A percentile compares a stretch with the other conserved stretches of the same genome.
phyloP scores from a whole-genome alignment of 2,113 vertebrate genomes.

The Saguinus imperator region DNA sequence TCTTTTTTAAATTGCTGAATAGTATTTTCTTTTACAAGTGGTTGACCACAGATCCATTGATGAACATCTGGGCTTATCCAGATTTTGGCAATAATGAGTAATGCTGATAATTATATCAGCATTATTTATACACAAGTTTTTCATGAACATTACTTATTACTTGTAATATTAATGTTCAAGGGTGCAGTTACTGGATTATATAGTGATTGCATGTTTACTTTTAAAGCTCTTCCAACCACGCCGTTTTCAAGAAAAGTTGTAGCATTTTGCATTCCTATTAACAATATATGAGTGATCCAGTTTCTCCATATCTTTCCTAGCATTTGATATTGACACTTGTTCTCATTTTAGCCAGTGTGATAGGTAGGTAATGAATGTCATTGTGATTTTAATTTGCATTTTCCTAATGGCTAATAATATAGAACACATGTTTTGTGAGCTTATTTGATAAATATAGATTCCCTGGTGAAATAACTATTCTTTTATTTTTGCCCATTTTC shows the following conservation, averaged over 20 bases:
- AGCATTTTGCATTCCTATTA: background rate
- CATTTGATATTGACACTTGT: background rate
- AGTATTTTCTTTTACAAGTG: no score
- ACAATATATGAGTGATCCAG: background rate
- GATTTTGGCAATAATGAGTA: no score
- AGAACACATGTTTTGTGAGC: background rate
- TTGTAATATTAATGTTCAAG: background rate
- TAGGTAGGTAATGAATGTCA: background rate
- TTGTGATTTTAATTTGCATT: background rate
- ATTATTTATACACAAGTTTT: no score
- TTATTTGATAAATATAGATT: background rate
- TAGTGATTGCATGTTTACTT: background rate
- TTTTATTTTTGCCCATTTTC: background rate
- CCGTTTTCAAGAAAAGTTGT: background rate
- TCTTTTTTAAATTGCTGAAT: no score
- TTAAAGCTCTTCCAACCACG: background rate
- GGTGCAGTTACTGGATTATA: background rate
- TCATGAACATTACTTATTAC: background rate
- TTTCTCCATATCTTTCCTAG: background rate
- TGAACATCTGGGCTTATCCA: no score
- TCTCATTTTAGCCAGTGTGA: background rate
- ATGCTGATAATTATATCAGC: no score
- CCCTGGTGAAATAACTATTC: background rate
- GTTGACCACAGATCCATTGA: no score
- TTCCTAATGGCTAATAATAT: background rate